These are phyloP conservation scores for Morpho achilles DNA, from an alignment of 2,888 invertebrate genomes.

Conservation along the genomic window DNA sequence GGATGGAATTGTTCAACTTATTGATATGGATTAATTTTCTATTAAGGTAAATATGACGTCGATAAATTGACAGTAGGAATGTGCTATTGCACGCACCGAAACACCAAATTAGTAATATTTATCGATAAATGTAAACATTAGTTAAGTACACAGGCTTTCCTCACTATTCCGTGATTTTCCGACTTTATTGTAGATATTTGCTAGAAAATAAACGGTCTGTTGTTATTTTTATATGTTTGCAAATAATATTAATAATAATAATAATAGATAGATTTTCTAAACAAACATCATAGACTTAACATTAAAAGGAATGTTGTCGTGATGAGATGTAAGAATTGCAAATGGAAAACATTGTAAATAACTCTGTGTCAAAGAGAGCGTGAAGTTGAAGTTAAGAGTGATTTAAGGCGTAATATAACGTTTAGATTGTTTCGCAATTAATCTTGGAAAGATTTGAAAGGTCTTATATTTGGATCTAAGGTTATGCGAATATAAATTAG, in stretches of 20 bases:
- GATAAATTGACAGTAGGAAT: constrained; percentile 61
- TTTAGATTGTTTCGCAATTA: constrained; percentile 29
- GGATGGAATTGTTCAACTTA: constrained; percentile 62
- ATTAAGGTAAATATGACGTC: constrained; percentile 52
- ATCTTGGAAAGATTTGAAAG: constrained; percentile 24
- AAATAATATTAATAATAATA: constrained; percentile 45
- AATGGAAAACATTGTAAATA: constrained; percentile 33
- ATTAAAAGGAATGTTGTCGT: constrained; percentile 37
- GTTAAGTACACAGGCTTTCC: constrained; percentile 67
- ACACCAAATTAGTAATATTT: constrained; percentile 64
- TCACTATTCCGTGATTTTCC: constrained; percentile 59
- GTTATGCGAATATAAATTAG: constrained; percentile 28
- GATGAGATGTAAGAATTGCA: constrained; percentile 36
- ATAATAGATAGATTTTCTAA: constrained; percentile 72
- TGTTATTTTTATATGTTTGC: constrained; percentile 78
- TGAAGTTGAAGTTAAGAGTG: constrained; percentile 23
- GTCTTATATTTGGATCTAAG: constrained; percentile 26
- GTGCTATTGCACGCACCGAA: constrained; percentile 78
- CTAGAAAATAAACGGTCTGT: constrained; percentile 68
- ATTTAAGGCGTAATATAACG: constrained; percentile 26
- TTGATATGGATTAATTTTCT: constrained; percentile 48
- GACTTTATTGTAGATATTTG: constrained; percentile 69
- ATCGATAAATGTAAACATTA: constrained; percentile 51
- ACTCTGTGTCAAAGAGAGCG: constrained; percentile 25
- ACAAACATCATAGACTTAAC: constrained; percentile 65